Conservation (phyloP, 2,888 invertebrate species). For the Nomada lathburiana region DNA sequence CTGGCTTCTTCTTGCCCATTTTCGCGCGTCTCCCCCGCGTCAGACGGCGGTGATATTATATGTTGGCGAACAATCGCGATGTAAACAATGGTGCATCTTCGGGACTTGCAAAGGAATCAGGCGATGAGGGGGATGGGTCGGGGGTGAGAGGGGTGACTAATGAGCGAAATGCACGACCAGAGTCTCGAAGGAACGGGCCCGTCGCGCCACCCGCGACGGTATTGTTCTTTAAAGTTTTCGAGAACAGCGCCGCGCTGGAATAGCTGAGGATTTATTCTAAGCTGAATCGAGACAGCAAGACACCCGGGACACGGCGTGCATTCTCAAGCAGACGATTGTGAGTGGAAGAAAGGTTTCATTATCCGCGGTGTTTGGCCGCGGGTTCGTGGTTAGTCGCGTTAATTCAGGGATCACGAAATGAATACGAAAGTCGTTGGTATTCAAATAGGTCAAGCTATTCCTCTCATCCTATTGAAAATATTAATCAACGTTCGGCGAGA, state of each 20-base stretch:
- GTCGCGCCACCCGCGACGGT: slow-evolving; percentile 2
- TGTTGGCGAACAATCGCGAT: slow-evolving; percentile 46
- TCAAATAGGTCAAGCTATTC: too few species aligned
- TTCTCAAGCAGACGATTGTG: slow-evolving; percentile 1
- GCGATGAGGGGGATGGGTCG: background rate
- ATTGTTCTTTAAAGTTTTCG: slow-evolving; percentile 53
- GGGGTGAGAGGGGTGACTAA: slow-evolving; percentile 25
- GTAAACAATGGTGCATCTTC: slow-evolving; percentile 53
- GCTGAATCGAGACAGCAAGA: background rate
- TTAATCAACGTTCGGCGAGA: too few species aligned
- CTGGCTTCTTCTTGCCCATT: background rate
- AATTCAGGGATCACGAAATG: background rate
- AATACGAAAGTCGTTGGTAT: background rate
- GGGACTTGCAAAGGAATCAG: slow-evolving; percentile 45
- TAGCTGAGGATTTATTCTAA: slow-evolving; percentile 4
- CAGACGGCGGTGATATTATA: slow-evolving; percentile 36
- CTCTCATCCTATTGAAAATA: too few species aligned
- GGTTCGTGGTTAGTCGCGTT: background rate
- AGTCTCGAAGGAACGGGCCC: background rate
- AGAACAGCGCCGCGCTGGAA: background rate
- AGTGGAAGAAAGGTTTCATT: background rate
- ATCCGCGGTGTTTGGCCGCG: background rate
- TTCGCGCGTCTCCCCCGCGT: background rate
- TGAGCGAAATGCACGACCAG: slow-evolving; percentile 37
- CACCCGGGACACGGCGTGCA: slow-evolving; percentile 1